Evolutionary conservation across 2,113 vertebrate species (phyloP).

Genomic region (Varanus komodoensis): DNA sequence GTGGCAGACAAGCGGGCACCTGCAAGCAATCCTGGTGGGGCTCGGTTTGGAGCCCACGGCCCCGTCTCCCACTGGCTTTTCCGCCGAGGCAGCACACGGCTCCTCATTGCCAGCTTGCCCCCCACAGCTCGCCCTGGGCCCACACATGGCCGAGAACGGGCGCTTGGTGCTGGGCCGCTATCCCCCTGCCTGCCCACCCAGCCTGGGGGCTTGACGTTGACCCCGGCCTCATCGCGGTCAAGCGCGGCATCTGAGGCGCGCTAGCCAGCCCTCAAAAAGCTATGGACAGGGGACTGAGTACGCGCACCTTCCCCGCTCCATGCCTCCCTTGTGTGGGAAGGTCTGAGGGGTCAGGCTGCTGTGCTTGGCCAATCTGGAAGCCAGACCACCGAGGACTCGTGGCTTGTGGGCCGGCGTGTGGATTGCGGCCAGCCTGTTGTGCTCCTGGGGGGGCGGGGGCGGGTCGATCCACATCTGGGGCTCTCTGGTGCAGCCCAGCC

Average conservation of each 20-base stretch:
- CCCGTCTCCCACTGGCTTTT: background rate
- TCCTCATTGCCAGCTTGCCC: background rate
- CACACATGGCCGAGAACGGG: background rate
- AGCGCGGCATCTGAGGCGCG: too few species aligned
- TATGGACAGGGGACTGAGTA: too few species aligned
- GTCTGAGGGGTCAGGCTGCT: too few species aligned
- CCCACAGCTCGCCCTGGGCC: background rate
- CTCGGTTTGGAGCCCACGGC: too few species aligned
- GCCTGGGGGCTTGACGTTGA: background rate
- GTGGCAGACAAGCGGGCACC: rapidly evolving
- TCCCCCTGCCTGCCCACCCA: background rate
- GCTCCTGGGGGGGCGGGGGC: background rate
- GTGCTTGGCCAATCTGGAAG: too few species aligned
- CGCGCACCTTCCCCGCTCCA: too few species aligned
- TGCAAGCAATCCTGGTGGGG: rapidly evolving
- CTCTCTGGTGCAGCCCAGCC: background rate
- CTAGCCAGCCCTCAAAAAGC: too few species aligned
- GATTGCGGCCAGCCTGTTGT: background rate
- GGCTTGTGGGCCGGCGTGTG: too few species aligned
- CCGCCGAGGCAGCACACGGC: background rate
- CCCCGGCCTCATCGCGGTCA: background rate
- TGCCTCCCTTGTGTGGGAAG: too few species aligned
- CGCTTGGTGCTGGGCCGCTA: too few species aligned
- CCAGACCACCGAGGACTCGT: too few species aligned
- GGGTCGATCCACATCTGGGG: background rate